Evolutionary conservation across 2,888 invertebrate genomes (phyloP).

Genomic region (Achlya flavicornis): DNA sequence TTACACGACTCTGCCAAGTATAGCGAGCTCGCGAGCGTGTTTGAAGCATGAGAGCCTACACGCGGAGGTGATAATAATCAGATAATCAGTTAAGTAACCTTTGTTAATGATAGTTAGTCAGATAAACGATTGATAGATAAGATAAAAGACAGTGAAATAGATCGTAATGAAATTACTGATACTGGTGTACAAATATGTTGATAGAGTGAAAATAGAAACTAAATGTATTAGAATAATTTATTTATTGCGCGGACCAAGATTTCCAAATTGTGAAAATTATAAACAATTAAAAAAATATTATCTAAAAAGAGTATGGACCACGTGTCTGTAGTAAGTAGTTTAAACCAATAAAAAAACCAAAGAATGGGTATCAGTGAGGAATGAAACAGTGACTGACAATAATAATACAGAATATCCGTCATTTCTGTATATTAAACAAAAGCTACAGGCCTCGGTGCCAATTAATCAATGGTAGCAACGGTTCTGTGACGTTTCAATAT

Average conservation of each 20-base stretch:
- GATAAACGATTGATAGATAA: not conserved
- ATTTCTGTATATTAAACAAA: not conserved
- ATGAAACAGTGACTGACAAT: not conserved
- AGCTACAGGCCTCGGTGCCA: not conserved
- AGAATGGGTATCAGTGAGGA: not conserved
- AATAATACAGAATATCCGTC: not conserved
- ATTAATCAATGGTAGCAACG: slow-evolving; percentile 4
- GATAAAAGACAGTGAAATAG: not conserved
- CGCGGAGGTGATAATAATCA: not conserved
- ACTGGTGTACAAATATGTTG: too few species aligned
- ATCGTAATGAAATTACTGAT: too few species aligned
- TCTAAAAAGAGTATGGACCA: too few species aligned
- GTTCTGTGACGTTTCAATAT: slow-evolving; percentile 2
- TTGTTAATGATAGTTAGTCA: not conserved
- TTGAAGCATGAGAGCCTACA: not conserved
- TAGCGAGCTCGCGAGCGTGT: not conserved
- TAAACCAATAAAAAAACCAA: too few species aligned
- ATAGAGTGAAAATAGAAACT: too few species aligned
- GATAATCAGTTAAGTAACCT: not conserved
- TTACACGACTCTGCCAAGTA: slow-evolving; percentile 3
- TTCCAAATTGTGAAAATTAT: too few species aligned
- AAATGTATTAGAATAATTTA: too few species aligned
- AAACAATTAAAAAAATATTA: too few species aligned
- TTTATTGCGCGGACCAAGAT: too few species aligned
- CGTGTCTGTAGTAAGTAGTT: too few species aligned